These are phyloP conservation scores for Ochlodes sylvanus DNA, from an alignment of 2,888 invertebrate species.

Conservation along the genomic window DNA sequence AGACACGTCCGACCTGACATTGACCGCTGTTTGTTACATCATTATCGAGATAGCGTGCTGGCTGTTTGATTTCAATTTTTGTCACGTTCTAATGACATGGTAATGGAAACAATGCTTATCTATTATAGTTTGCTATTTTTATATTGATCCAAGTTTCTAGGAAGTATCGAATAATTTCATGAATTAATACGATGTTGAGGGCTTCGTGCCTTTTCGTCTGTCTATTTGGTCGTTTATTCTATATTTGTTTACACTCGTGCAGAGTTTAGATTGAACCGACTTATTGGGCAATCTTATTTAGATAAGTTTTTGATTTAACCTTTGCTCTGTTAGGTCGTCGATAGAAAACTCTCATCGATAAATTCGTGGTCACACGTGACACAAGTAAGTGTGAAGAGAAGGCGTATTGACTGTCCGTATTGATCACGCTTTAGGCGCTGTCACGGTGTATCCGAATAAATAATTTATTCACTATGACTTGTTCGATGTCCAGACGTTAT, in stretches of 20 bases:
- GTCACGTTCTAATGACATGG: slow-evolving; percentile 14
- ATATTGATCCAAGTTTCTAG: not conserved
- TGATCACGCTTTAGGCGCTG: not conserved
- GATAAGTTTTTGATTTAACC: no score
- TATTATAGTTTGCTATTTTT: not conserved
- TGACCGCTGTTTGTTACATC: slow-evolving; percentile 30
- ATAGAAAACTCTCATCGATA: not conserved
- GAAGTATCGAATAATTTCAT: not conserved
- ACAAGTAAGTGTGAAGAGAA: slow-evolving; percentile 1
- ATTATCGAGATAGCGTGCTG: slow-evolving; percentile 3
- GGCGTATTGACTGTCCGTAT: not conserved
- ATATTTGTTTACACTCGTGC: not conserved
- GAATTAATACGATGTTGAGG: no score
- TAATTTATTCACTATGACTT: slow-evolving; percentile 5
- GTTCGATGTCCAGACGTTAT: slow-evolving; percentile 2
- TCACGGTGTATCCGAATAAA: not conserved
- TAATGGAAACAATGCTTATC: slow-evolving; percentile 2
- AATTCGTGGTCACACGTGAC: not conserved
- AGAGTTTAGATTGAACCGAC: not conserved
- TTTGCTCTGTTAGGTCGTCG: not conserved
- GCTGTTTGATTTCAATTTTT: not conserved
- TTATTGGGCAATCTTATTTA: no score
- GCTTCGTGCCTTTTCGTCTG: no score
- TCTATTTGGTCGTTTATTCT: not conserved
- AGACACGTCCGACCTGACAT: slow-evolving; percentile 30